Evolutionary conservation across 2,113 vertebrate species (phyloP).

Genomic region (Myanophis thanlyinensis): DNA sequence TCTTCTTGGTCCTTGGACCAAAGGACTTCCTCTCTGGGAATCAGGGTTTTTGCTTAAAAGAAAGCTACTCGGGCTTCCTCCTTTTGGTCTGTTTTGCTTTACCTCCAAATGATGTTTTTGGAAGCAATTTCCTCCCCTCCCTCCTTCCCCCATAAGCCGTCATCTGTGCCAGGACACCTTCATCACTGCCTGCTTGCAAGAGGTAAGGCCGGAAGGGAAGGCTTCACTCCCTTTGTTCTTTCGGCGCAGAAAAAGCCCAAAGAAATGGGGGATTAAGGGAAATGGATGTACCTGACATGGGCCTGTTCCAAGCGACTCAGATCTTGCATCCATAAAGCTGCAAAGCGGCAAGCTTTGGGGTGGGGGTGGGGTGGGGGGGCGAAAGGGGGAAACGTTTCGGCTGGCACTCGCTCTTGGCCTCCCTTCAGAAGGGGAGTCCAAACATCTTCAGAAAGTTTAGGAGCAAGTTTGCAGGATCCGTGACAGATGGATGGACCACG

Average conservation of each 20-base stretch:
- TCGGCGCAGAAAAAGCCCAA: not conserved
- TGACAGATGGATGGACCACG: not conserved
- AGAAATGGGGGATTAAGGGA: not conserved
- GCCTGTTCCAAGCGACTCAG: not conserved
- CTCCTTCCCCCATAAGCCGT: not conserved
- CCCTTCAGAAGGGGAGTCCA: not conserved
- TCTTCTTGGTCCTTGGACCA: not conserved
- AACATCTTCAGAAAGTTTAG: not conserved
- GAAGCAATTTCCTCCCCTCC: not conserved
- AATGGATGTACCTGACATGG: not conserved
- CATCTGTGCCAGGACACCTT: not conserved
- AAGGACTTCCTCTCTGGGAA: not conserved
- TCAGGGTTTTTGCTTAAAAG: not conserved
- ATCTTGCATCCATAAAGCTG: not conserved
- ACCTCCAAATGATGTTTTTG: not conserved
- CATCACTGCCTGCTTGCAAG: conserved; percentile 8
- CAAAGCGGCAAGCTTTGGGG: not conserved
- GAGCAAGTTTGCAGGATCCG: not conserved
- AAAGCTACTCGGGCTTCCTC: not conserved
- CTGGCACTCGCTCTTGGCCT: not conserved
- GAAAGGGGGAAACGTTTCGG: not conserved
- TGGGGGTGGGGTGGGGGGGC: not conserved
- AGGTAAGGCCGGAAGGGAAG: not conserved
- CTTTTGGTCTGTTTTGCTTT: not conserved
- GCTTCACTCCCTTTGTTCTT: not conserved